Evolutionary conservation across 2,797 vertebrate species (phyloP).

Genomic region (Dermochelys coriacea): DNA sequence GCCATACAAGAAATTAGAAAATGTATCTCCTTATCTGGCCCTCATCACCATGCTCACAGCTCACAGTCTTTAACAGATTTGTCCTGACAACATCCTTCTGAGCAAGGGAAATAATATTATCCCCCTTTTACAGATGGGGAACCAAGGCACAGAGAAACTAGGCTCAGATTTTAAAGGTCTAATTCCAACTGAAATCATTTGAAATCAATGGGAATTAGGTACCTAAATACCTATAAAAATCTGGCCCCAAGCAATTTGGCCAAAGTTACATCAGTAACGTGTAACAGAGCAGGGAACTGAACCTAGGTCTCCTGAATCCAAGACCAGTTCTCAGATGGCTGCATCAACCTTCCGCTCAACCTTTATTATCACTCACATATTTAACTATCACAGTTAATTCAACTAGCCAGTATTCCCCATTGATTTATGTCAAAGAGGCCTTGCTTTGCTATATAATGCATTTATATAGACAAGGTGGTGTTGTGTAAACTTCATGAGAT

Average conservation of each 20-base stretch:
- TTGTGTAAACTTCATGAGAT: background rate
- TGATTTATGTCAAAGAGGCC: background rate
- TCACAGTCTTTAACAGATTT: background rate
- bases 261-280: background rate
- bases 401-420: background rate
- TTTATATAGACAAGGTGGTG: background rate
- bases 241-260: background rate
- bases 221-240: too few relatives aligned
- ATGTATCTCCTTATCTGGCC: background rate
- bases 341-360: background rate
- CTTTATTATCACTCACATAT: background rate
- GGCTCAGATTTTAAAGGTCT: background rate
- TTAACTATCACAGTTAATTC: background rate
- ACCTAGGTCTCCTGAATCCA: background rate
- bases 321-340: background rate
- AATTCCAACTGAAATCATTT: background rate
- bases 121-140: background rate
- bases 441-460: background rate
- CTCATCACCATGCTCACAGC: background rate
- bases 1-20: background rate
- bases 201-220: background rate
- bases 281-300: background rate
- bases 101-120: background rate
- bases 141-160: background rate
- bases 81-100: background rate